Percentiles rank a stretch among this genome's conserved stretches.
Conservation (phyloP, 2,797 vertebrate genomes). For the Notoglanidium macrostoma region DNA sequence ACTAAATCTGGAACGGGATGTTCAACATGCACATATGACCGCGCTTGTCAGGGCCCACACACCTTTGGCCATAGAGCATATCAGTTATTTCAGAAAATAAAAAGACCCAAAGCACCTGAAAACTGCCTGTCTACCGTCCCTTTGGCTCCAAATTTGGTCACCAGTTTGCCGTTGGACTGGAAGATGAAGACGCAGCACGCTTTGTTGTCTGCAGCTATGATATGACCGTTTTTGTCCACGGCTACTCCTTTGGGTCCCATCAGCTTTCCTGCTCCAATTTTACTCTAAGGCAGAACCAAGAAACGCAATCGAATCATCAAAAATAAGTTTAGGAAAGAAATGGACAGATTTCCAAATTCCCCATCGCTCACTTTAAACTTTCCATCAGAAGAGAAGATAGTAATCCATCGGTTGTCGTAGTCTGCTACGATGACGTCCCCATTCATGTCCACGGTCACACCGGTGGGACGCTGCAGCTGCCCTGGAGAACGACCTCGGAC, state of each 20-base stretch:
- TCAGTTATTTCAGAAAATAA: background rate
- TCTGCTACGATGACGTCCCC: constrained; percentile 96
- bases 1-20: background rate
- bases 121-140: constrained; percentile 82
- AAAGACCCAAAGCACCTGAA: background rate
- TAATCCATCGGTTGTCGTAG: constrained; percentile 98
- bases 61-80: background rate
- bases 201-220: constrained; percentile 96
- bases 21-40: background rate
- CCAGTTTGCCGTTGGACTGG: constrained; percentile 93
- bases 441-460: constrained; percentile 88
- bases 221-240: constrained; percentile 92
- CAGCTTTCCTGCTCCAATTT: constrained; percentile 89
- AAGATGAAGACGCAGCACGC: constrained; percentile 98
- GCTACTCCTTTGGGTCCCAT: constrained; percentile 96
- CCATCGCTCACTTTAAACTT: constrained; percentile 88
- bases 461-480: constrained; percentile 92
- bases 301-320: rapidly evolving
- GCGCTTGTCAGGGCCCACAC: background rate
- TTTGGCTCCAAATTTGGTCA: constrained; percentile 90
- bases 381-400: constrained; percentile 93
- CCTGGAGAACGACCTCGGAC: constrained; percentile 92
- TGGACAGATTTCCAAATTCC: background rate
- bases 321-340: background rate
- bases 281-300: constrained; percentile 76